A percentile compares a stretch with the other conserved stretches of the same genome.
These are phyloP conservation scores for Fragum fragum DNA, from an alignment of 2,888 invertebrate species.

Conservation along the genomic window DNA sequence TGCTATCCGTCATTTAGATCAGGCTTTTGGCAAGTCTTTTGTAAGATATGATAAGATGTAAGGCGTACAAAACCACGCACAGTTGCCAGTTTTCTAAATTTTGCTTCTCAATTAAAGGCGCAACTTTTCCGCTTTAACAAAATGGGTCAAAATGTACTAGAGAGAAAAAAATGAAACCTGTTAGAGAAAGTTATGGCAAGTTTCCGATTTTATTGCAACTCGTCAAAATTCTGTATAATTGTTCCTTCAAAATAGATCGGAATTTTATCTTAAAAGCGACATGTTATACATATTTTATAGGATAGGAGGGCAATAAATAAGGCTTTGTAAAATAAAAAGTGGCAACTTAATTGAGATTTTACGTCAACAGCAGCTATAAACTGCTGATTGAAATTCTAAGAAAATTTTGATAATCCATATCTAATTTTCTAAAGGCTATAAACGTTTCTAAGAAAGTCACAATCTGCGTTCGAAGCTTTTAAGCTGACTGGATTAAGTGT, in stretches of 20 bases:
- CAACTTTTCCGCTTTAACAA: too few species aligned
- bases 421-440: not conserved
- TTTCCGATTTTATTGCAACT: conserved; percentile 21
- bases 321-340: conserved; percentile 9
- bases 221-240: conserved; percentile 14
- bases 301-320: not conserved
- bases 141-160: too few species aligned
- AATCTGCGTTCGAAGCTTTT: not conserved
- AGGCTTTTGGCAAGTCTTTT: too few species aligned
- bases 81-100: too few species aligned
- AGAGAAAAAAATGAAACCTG: not conserved
- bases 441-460: not conserved
- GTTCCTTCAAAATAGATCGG: conserved; percentile 11
- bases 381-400: conserved; percentile 10
- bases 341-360: conserved; percentile 16
- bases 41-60: too few species aligned
- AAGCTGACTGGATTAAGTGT: not conserved
- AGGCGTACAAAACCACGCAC: too few species aligned
- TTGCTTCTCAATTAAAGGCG: too few species aligned
- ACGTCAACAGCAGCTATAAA: conserved; percentile 1
- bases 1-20: too few species aligned
- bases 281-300: conserved; percentile 27
- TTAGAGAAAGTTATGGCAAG: not conserved
- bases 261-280: conserved; percentile 21
- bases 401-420: conserved; percentile 13